phyloP scores from a whole-genome alignment of 2,113 vertebrate genomes.

The Eurystomus gularis region DNA sequence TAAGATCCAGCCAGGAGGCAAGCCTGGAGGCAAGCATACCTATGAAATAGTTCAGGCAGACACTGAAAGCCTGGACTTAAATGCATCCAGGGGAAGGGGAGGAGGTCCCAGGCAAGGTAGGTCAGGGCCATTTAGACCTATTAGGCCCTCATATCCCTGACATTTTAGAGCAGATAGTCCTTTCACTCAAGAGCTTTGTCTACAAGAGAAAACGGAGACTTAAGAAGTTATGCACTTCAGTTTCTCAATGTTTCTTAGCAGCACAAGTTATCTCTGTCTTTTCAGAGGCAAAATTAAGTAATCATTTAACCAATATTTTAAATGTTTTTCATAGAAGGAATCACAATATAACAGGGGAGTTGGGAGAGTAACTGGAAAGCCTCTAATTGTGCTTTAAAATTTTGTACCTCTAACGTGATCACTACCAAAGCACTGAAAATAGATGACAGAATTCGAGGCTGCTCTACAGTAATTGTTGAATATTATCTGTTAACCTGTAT shows the following conservation, averaged over 20 bases:
- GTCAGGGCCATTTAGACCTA: not conserved
- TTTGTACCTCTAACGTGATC: not conserved
- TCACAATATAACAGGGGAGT: not conserved
- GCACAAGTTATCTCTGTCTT: not conserved
- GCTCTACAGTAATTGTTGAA: not conserved
- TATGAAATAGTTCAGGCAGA: not conserved
- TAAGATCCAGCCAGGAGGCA: not conserved
- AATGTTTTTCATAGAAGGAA: not conserved
- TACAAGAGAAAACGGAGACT: accelerated
- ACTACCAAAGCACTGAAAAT: not conserved
- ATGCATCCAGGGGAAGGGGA: not conserved
- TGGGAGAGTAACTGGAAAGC: not conserved
- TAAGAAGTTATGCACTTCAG: not conserved
- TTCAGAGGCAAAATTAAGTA: not conserved
- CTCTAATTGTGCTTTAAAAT: not conserved
- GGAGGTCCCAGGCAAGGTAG: accelerated
- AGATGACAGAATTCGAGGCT: not conserved
- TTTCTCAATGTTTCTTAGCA: not conserved
- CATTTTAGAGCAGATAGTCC: not conserved
- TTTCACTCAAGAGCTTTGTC: not conserved
- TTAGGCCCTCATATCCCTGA: not conserved
- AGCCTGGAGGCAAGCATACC: not conserved
- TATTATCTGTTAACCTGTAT: not conserved
- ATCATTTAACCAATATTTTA: not conserved
- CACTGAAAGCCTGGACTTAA: not conserved